phyloP scores from a whole-genome alignment of 2,113 vertebrate species.

The Redunca redunca region DNA sequence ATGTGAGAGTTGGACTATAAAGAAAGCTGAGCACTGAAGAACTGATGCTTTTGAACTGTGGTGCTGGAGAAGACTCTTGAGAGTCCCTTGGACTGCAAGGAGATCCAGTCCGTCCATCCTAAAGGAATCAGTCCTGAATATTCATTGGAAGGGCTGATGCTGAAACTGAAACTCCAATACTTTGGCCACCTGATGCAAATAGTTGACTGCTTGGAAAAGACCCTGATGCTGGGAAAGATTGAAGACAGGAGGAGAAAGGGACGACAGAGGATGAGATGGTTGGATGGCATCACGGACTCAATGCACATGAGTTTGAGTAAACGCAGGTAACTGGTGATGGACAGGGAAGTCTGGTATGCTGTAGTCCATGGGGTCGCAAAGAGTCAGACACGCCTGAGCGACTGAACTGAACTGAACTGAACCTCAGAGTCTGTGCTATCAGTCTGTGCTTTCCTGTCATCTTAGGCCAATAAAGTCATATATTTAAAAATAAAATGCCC shows the following conservation, averaged over 20 bases:
- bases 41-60: not conserved
- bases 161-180: not conserved
- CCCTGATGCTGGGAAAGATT: not conserved
- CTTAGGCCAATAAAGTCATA: not conserved
- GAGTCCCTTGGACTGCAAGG: not conserved
- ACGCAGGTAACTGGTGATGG: not conserved
- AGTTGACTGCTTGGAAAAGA: not conserved
- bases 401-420: not conserved
- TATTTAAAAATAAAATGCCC: not conserved
- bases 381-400: not conserved
- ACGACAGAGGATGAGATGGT: not conserved
- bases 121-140: not conserved
- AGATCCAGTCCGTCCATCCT: not conserved
- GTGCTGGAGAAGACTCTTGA: not conserved
- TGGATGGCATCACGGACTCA: not conserved
- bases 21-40: not conserved
- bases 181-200: not conserved
- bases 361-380: not conserved
- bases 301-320: not conserved
- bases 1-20: not conserved
- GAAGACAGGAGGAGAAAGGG: not conserved
- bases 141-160: not conserved
- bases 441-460: not conserved
- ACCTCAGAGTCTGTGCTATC: not conserved
- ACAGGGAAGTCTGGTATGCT: not conserved